Conservation (phyloP, 1,140 invertebrate genomes). For the Lerema accius region DNA sequence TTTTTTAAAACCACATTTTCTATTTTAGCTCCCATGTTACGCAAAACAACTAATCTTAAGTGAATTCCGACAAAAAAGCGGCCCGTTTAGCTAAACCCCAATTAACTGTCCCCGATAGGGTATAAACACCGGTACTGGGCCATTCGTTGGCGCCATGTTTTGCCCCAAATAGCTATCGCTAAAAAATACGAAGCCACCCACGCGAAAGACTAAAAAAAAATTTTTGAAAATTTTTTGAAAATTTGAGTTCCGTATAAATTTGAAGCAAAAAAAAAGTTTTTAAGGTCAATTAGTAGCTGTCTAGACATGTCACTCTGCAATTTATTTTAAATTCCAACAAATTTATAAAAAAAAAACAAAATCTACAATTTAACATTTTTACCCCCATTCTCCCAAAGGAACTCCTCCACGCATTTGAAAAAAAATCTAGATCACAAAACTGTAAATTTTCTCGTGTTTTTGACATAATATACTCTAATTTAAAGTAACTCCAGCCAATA, state of each 20-base stretch:
- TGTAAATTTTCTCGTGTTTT: too few species aligned
- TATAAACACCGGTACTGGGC: slow-evolving; percentile 50
- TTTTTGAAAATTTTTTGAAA: background rate
- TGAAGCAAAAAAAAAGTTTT: background rate
- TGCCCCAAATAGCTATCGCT: slow-evolving; percentile 45
- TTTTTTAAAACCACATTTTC: too few species aligned
- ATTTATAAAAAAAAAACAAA: too few species aligned
- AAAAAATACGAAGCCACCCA: slow-evolving; percentile 62
- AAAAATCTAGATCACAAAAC: too few species aligned
- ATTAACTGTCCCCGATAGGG: slow-evolving; percentile 63
- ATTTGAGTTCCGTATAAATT: slow-evolving; percentile 23
- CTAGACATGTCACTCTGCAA: too few species aligned
- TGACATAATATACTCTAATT: too few species aligned
- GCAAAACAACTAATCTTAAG: slow-evolving; percentile 35
- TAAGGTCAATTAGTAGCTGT: too few species aligned
- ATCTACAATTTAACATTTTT: too few species aligned
- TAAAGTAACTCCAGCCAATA: too few species aligned
- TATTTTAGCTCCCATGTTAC: slow-evolving; percentile 48
- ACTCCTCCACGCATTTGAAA: too few species aligned
- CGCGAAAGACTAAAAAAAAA: slow-evolving; percentile 34
- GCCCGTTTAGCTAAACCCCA: slow-evolving; percentile 52
- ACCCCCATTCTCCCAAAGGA: too few species aligned
- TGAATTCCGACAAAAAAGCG: slow-evolving; percentile 40
- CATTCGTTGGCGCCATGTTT: slow-evolving; percentile 56
- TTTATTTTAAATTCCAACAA: too few species aligned